Conservation (phyloP, 92 coral and sea anemone species). For the Actinernus sp. region DNA sequence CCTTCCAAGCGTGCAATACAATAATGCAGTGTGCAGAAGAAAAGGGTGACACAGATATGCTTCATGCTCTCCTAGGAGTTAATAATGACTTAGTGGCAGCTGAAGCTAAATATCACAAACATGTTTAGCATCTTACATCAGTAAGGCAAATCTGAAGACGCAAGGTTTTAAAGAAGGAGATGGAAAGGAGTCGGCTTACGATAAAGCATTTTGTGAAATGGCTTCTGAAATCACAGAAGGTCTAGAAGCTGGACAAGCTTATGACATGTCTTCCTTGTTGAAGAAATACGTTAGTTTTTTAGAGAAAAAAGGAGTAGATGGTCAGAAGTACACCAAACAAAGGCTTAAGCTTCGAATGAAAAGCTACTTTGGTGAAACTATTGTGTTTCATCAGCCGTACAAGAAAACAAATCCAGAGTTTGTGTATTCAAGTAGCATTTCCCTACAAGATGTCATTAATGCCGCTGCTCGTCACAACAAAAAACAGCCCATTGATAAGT, state of each 20-base stretch:
- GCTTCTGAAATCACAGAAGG: slow-evolving; percentile 17
- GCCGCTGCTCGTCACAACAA: too few species aligned
- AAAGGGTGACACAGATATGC: too few species aligned
- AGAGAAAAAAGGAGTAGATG: background rate
- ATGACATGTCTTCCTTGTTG: slow-evolving; percentile 28
- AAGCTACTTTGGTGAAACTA: slow-evolving; percentile 18
- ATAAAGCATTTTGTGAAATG: slow-evolving; percentile 12
- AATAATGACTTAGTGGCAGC: too few species aligned
- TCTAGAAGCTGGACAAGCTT: slow-evolving; percentile 32
- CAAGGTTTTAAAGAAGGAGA: slow-evolving; percentile 9
- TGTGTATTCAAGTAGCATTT: slow-evolving; percentile 32
- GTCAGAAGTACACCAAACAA: slow-evolving; percentile 12
- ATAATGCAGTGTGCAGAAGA: too few species aligned
- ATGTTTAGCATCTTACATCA: slow-evolving; percentile 27
- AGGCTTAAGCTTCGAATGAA: slow-evolving; percentile 30
- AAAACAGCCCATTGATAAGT: too few species aligned
- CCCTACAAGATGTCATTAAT: slow-evolving; percentile 7
- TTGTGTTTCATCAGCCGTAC: slow-evolving; percentile 21
- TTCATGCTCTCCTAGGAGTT: too few species aligned
- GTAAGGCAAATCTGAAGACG: slow-evolving; percentile 46
- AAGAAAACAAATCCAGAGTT: slow-evolving; percentile 31
- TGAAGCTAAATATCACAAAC: too few species aligned
- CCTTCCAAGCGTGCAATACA: too few species aligned
- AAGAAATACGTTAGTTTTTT: slow-evolving; percentile 5
- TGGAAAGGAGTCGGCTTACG: slow-evolving; percentile 17